phyloP scores from a whole-genome alignment of 2,888 invertebrate genomes.

The Drosophila paranaensis region DNA sequence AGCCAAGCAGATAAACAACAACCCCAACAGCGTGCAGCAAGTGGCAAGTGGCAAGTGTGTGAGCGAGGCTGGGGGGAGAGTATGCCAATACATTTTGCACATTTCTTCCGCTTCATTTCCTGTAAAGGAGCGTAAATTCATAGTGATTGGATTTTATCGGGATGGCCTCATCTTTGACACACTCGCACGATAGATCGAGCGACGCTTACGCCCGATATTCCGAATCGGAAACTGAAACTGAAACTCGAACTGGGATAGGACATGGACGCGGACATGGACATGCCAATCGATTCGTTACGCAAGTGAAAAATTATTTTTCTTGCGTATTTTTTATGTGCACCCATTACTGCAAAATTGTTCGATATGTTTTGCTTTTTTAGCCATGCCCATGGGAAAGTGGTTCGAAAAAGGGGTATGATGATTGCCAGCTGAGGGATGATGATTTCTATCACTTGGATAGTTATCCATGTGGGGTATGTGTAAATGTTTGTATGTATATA shows the following conservation, averaged over 20 bases:
- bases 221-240: constrained; percentile 25
- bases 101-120: constrained; percentile 80
- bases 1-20: constrained; percentile 33
- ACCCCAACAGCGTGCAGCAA: constrained; percentile 29
- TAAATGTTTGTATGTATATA: too few species aligned
- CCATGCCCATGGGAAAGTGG: not conserved
- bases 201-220: constrained; percentile 6
- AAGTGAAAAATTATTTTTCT: constrained; percentile 79
- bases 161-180: constrained; percentile 80
- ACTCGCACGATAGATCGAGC: constrained; percentile 49
- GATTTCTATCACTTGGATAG: too few species aligned
- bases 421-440: too few species aligned
- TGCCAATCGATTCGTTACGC: constrained; percentile 79
- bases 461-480: too few species aligned
- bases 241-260: constrained; percentile 49
- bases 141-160: constrained; percentile 80
- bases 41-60: not conserved
- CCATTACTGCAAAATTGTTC: constrained; percentile 75
- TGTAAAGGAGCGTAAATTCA: constrained; percentile 81
- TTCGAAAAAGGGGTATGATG: not conserved
- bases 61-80: constrained; percentile 5
- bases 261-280: constrained; percentile 55
- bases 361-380: constrained; percentile 50
- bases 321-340: constrained; percentile 72
- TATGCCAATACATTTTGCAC: constrained; percentile 80